Evolutionary conservation across 64 coral and sea anemone genomes (phyloP).

Genomic region (Actinia equina): DNA sequence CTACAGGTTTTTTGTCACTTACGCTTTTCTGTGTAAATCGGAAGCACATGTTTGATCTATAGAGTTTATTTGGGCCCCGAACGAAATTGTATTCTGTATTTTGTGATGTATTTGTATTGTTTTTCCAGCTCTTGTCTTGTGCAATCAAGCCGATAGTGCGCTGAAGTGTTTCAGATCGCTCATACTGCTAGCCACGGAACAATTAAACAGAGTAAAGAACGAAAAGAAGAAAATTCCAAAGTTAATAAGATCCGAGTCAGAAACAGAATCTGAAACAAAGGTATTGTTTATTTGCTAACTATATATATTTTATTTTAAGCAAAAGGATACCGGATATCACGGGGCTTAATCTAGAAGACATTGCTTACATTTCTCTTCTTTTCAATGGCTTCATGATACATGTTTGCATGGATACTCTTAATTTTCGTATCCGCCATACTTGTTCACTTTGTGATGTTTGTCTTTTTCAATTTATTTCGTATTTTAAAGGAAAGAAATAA

Average conservation of each 20-base stretch:
- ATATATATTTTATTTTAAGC: no score
- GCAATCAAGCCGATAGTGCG: conserved; percentile 68
- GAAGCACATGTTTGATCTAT: no score
- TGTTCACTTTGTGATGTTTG: no score
- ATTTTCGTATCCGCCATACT: no score
- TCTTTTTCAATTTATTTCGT: not conserved
- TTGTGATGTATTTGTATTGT: not conserved
- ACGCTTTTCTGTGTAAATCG: no score
- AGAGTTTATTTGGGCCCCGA: no score
- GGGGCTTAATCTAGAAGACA: no score
- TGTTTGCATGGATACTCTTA: no score
- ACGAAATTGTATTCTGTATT: not conserved
- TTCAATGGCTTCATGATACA: no score
- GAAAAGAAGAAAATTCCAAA: conserved; percentile 63
- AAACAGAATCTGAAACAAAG: not conserved
- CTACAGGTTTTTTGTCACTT: no score
- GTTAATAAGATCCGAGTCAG: not conserved
- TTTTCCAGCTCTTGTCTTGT: conserved; percentile 53
- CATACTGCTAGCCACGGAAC: conserved; percentile 71
- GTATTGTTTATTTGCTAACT: not conserved
- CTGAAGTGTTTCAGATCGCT: conserved; percentile 85
- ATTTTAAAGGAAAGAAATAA: not conserved
- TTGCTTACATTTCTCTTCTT: no score
- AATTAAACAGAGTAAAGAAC: conserved; percentile 54
- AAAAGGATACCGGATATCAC: no score